Percentiles rank a stretch among this genome's conserved stretches.
Evolutionary conservation across 2,888 invertebrate genomes (phyloP).

Genomic region (Erebia ligea): DNA sequence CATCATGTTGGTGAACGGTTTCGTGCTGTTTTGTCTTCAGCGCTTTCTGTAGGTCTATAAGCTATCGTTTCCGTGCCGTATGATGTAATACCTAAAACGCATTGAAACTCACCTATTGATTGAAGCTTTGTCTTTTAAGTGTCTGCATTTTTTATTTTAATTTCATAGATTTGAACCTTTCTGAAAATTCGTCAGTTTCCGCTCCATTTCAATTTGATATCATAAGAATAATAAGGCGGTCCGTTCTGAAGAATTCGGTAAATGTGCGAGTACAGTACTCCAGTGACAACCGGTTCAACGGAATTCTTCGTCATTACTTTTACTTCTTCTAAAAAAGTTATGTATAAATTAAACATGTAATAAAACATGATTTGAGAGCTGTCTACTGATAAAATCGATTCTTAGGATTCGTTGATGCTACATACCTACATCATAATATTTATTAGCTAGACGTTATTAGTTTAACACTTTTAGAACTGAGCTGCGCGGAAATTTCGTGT

Average conservation of each 20-base stretch:
- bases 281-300: conserved; percentile 34
- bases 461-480: no score
- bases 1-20: no score
- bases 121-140: no score
- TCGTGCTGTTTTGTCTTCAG: no score
- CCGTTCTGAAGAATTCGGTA: conserved; percentile 25
- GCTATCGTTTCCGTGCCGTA: no score
- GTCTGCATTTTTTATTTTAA: no score
- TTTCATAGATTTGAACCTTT: background rate
- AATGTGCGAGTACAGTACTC: conserved; percentile 28
- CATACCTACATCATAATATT: background rate
- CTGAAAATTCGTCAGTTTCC: background rate
- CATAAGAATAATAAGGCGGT: background rate
- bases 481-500: no score
- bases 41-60: no score
- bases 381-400: background rate
- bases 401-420: background rate
- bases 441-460: background rate
- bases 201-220: background rate
- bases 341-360: background rate
- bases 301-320: conserved; percentile 31
- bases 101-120: no score
- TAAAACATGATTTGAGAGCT: background rate
- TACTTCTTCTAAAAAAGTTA: conserved; percentile 23
- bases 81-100: no score